phyloP scores from a whole-genome alignment of 2,797 vertebrate species.

The Rhynchotus rufescens region DNA sequence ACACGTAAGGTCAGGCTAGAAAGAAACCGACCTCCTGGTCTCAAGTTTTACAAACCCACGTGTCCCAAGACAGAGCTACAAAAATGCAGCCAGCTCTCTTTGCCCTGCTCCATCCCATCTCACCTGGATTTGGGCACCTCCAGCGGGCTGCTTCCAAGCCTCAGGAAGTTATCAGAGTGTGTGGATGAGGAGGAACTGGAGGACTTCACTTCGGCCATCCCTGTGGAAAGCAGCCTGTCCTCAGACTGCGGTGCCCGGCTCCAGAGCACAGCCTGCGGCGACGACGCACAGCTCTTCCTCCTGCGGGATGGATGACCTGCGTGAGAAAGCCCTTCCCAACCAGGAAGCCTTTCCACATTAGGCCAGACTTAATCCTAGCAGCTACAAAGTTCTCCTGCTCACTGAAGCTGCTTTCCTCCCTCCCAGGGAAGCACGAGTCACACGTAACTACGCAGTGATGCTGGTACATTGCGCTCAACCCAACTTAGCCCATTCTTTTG shows the following conservation, averaged over 20 bases:
- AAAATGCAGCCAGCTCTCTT: neutral
- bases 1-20: neutral
- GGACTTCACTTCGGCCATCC: conserved; percentile 85
- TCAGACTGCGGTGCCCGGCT: conserved; percentile 83
- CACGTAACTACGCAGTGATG: neutral
- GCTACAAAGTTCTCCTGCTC: neutral
- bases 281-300: conserved; percentile 89
- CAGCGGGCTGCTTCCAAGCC: conserved; percentile 93
- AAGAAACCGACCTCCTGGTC: neutral
- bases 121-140: conserved; percentile 90
- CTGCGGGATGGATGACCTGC: conserved; percentile 63
- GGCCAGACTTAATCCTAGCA: neutral
- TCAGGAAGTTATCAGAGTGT: conserved; percentile 89
- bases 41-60: neutral
- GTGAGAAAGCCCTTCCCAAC: conserved; percentile 14
- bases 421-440: conserved; percentile 16
- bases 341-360: neutral
- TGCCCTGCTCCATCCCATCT: neutral
- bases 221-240: conserved; percentile 80
- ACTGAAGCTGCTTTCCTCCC: neutral
- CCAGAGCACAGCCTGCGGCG: conserved; percentile 89
- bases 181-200: conserved; percentile 96
- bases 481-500: conserved; percentile 35
- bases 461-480: conserved; percentile 4
- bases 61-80: neutral